Percentiles rank a stretch among this genome's conserved stretches.
phyloP scores from a whole-genome alignment of 2,113 vertebrate species.

The Polypterus bichir region DNA sequence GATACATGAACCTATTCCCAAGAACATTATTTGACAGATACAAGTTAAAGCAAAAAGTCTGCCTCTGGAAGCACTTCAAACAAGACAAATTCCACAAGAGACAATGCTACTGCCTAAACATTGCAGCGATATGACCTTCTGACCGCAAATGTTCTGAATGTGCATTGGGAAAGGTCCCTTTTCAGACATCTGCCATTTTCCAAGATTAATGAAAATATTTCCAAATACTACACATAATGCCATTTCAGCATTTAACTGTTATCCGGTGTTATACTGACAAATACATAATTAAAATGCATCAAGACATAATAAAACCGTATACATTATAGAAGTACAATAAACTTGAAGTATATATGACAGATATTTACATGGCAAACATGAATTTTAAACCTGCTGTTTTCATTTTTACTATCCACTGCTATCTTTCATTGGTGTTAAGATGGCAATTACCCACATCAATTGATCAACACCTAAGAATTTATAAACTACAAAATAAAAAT shows the following conservation, averaged over 20 bases:
- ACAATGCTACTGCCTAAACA: conserved; percentile 38
- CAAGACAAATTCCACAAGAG: conserved; percentile 48
- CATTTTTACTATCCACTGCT: too few relatives aligned
- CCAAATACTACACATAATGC: conserved; percentile 17
- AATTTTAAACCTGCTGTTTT: too few relatives aligned
- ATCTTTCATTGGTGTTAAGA: too few relatives aligned
- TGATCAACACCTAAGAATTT: too few relatives aligned
- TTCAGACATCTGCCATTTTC: conserved; percentile 46
- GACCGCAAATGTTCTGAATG: conserved; percentile 35
- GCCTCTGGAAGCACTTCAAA: conserved; percentile 45
- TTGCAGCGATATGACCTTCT: conserved; percentile 35
- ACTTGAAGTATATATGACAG: too few relatives aligned
- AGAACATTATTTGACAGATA: conserved; percentile 41
- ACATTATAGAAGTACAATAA: too few relatives aligned
- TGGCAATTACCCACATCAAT: too few relatives aligned
- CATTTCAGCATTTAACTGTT: conserved; percentile 22
- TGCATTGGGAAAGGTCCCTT: conserved; percentile 37
- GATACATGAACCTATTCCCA: conserved; percentile 31
- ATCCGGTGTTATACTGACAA: too few relatives aligned
- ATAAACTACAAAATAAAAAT: too few relatives aligned
- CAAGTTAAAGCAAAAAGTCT: conserved; percentile 35
- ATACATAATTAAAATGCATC: too few relatives aligned
- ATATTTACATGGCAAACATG: too few relatives aligned
- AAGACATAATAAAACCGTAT: too few relatives aligned
- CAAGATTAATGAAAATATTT: conserved; percentile 43